phyloP scores from a whole-genome alignment of 2,113 vertebrate genomes.

The Panthera uncia region DNA sequence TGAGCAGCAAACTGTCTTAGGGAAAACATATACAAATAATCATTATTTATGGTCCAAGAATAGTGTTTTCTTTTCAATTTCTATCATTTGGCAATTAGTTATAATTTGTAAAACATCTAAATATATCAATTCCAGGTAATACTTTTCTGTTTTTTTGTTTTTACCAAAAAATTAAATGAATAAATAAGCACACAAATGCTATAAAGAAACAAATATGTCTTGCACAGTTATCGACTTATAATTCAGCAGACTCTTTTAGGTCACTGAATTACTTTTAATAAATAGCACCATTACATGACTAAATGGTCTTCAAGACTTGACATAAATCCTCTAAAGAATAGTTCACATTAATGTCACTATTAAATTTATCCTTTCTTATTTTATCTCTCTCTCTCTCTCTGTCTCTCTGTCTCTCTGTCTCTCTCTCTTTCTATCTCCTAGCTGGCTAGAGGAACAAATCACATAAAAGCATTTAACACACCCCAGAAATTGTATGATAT shows the following conservation, averaged over 20 bases:
- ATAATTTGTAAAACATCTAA: neutral
- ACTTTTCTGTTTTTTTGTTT: neutral
- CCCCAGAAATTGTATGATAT: neutral
- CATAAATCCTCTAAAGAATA: neutral
- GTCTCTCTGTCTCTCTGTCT: neutral
- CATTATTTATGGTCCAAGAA: neutral
- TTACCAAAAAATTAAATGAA: neutral
- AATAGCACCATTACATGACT: neutral
- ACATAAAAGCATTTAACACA: neutral
- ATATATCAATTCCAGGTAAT: neutral
- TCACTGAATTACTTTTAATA: neutral
- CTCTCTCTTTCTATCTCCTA: neutral
- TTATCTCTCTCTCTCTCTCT: neutral
- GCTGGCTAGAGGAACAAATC: neutral
- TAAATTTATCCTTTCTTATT: neutral
- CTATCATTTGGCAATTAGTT: neutral
- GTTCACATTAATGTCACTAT: neutral
- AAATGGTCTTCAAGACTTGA: neutral
- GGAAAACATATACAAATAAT: constrained; percentile 13
- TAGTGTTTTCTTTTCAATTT: neutral
- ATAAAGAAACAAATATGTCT: neutral
- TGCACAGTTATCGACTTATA: neutral
- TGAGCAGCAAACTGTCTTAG: neutral
- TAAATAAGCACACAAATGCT: neutral
- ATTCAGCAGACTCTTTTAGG: neutral